A percentile compares a stretch with the other conserved stretches of the same genome.
phyloP scores from a whole-genome alignment of 1,140 invertebrate species.

The Frieseomelitta varia region DNA sequence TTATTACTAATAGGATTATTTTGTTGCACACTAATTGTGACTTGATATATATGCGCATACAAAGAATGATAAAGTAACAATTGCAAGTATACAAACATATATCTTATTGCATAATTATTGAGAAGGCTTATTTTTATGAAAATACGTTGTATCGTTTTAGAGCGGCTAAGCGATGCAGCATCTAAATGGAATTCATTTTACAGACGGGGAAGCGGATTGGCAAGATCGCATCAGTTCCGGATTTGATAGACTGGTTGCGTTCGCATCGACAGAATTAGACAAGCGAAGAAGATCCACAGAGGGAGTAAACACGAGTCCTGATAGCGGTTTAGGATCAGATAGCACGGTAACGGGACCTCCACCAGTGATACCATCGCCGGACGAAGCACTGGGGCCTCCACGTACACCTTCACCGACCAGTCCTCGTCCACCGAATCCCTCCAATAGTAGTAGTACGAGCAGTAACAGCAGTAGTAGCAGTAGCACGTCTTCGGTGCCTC shows the following conservation, averaged over 20 bases:
- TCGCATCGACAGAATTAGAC: conserved; percentile 92
- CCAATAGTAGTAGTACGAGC: conserved; percentile 55
- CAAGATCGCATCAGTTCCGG: conserved; percentile 93
- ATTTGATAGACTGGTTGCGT: conserved; percentile 93
- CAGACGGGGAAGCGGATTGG: conserved; percentile 88
- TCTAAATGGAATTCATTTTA: conserved; percentile 57
- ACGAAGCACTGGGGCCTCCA: conserved; percentile 84
- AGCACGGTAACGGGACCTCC: conserved; percentile 83
- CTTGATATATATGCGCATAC: background rate
- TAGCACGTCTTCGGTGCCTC: conserved; percentile 77
- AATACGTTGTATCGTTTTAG: conserved; percentile 64
- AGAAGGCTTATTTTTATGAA: conserved; percentile 80
- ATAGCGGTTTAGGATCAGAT: conserved; percentile 89
- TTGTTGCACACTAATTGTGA: background rate
- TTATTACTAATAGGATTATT: background rate
- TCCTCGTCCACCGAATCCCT: conserved; percentile 81
- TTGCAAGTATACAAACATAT: background rate
- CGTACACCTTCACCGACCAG: conserved; percentile 87
- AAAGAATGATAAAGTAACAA: background rate
- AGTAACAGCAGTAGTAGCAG: conserved; percentile 32
- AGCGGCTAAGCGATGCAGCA: conserved; percentile 7
- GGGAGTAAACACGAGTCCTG: conserved; percentile 89
- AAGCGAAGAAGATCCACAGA: conserved; percentile 90
- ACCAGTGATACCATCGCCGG: conserved; percentile 82
- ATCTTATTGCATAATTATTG: conserved; percentile 12